Evolutionary conservation across 2,113 vertebrate genomes (phyloP), one percentile per base, ranked within the genome.

Genomic region (Chlamydotis undulata): DNA sequence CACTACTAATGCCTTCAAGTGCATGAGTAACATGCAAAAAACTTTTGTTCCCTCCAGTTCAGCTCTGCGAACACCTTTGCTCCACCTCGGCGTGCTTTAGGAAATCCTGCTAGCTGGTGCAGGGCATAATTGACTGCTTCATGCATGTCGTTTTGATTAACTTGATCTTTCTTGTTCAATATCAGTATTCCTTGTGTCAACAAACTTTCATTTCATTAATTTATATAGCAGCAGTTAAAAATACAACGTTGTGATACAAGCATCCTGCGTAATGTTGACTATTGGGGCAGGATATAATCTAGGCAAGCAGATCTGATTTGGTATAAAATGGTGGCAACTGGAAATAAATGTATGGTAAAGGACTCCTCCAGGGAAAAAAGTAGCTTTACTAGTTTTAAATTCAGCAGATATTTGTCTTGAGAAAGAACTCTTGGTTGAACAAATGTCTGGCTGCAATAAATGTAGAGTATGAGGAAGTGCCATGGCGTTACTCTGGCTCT

Each of bases 1-100:
- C 87, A 69, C 93, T 85, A 49, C 14, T 45, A 76, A 94, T 83
- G 92, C 94, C 95, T 94, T 96, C 83, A 90, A 78, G 95, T 88
- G 90, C 95, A 76, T 53, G 91, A 91, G 91, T 35, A 90, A 81
- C 80, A 50, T 92, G 47, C 90, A 89, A 67, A 94, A 76, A 77
- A 45, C 78, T 90, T 73, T 43, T 11, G 10, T 13, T 84, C 53
- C 83, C 50, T 82, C 28, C 47, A 6, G 26, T 68, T 83, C 50
- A 59, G 69, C 19, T 35, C 70, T 61, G 74, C 28, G 22, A 75
- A 90, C 0, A 19, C 65, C 23, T 81, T 35, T 28, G 45, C 81
- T 94, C 50, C 70, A 29, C 0, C 47, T 74, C 57, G 13, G 2
- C 2, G 2, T 24, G 68, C 73, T 77, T 47, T 50, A 89, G 90